phyloP scores from a whole-genome alignment of 2,797 vertebrate genomes.

The Gymnothorax javanicus region DNA sequence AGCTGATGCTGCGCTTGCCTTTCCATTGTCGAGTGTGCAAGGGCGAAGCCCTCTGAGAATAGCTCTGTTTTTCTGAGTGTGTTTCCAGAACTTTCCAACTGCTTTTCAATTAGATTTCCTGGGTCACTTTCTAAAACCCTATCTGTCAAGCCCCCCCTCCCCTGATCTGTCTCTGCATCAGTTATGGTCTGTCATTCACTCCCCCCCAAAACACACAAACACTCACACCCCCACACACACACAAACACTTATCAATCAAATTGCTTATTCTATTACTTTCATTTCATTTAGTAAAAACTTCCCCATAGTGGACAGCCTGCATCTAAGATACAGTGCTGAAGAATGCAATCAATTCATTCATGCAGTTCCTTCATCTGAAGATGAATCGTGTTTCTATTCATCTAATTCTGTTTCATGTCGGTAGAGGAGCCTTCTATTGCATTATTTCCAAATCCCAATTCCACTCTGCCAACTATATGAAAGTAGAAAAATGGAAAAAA shows the following conservation, averaged over 20 bases:
- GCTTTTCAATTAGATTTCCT: constrained; percentile 40
- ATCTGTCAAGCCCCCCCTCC: constrained; percentile 24
- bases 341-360: not conserved
- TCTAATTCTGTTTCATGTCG: constrained; percentile 1
- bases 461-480: not conserved
- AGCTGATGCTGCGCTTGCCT: too few relatives aligned
- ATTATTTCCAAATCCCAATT: constrained; percentile 12
- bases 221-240: too few relatives aligned
- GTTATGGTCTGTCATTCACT: not conserved
- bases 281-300: too few relatives aligned
- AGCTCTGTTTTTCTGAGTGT: constrained; percentile 3
- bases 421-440: not conserved
- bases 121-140: not conserved
- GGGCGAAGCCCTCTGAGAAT: not conserved
- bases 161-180: not conserved
- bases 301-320: too few relatives aligned
- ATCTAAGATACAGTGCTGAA: not conserved
- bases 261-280: too few relatives aligned
- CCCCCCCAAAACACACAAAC: not conserved
- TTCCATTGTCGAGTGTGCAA: not conserved
- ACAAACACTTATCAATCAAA: too few relatives aligned
- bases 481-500: not conserved
- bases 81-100: not conserved
- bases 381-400: not conserved
- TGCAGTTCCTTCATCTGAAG: not conserved